Base-by-base conservation (phyloP, 2,888 invertebrate species). In the Acheta domesticus region DNA sequence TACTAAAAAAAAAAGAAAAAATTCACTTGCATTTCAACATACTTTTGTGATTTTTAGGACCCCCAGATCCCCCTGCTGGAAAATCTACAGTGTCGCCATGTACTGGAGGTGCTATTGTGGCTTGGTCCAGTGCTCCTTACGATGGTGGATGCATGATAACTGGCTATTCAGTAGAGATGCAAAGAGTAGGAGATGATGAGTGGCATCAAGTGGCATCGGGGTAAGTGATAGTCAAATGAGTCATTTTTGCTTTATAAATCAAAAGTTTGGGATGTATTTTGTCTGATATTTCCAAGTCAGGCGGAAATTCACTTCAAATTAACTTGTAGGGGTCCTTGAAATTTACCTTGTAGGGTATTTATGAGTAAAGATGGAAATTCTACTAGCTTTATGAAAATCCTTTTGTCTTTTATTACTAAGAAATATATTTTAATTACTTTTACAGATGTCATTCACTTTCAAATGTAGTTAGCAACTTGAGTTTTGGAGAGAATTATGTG, bases 61-160 rank as follows among this genome's bases (percentile, higher is more conserved):
- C 93, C 20, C 94, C 95, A 20, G 94, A 94, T 83, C 91, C 94
- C 19, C 94, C 94, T 4, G 91, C 92, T 78, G 92, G 93, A 16
- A 89, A 89, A 81, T 94, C 94, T 1, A 90, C 89, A 83, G 90
- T 92, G 48, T 90, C 89, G 77, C 77, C 77, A 16, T 77, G 78
- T 48, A 86, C 87, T 75, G 82, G 82, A 23, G 87, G 90, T 84
- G 89, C 90, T 11, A 89, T 92, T 20, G 89, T 95, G 23, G 91
- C 93, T 77, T 95, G 95, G 95, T 92, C 92, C 85, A 93, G 93
- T 79, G 92, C 94, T 20, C 91, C 93, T 5, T 94, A 93, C 85
- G 94, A 94, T 85, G 95, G 95, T 5, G 94, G 94, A 49, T 91
- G 92, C 84, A 92, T 91, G 83, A 89, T 95, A 77, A 92, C 92